Conservation (phyloP, 2,888 invertebrate genomes). For the Rotaria socialis region DNA sequence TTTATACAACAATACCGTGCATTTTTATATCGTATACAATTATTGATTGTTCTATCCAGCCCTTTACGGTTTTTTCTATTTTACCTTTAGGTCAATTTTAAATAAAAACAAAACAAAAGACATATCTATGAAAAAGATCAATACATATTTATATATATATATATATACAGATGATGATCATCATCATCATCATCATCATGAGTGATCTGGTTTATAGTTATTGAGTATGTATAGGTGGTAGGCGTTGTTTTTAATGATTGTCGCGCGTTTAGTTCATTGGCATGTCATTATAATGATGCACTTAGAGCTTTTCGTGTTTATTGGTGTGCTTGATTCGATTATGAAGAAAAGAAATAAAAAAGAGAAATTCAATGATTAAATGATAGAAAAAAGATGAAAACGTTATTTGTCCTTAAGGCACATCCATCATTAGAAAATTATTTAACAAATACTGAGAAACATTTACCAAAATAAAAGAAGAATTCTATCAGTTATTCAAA, state of each 20-base stretch:
- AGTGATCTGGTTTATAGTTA: slow-evolving; percentile 11
- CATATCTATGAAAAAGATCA: not conserved
- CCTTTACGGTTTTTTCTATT: not conserved
- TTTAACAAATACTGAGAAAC: not conserved
- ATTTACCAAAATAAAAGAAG: not conserved
- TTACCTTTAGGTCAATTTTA: not conserved
- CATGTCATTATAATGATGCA: slow-evolving; percentile 25
- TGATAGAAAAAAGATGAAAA: not conserved
- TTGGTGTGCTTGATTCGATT: slow-evolving; percentile 1
- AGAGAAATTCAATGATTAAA: slow-evolving; percentile 14
- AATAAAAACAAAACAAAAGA: not conserved
- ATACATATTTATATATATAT: not conserved
- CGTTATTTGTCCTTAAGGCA: slow-evolving; percentile 11
- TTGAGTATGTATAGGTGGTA: not conserved
- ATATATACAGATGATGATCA: too few relatives aligned
- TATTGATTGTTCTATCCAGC: not conserved
- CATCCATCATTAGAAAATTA: not conserved
- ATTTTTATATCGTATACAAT: not conserved
- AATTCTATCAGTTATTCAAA: not conserved
- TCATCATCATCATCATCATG: not conserved
- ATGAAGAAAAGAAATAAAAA: not conserved
- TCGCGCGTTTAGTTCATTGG: slow-evolving; percentile 27
- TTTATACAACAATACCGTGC: slow-evolving; percentile 1
- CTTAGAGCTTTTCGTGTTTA: slow-evolving; percentile 16
- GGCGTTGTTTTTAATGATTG: slow-evolving; percentile 33